Evolutionary conservation across 2,888 invertebrate genomes (phyloP), one percentile per base, ranked within the genome.

Genomic region (Ceraclea dissimilis): DNA sequence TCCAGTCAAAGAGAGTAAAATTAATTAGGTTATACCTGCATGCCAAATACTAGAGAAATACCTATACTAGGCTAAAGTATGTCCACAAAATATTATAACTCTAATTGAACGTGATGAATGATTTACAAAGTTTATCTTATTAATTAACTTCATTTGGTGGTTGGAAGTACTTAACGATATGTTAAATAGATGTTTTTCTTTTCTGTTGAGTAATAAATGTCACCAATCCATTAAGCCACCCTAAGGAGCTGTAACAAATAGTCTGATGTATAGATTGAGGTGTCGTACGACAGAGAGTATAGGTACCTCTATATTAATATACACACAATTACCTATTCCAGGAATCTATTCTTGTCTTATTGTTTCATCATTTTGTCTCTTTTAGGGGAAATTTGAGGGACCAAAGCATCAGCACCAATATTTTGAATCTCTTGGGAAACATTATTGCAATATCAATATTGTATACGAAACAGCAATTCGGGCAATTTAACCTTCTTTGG

Each of bases 131-230:
- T 39, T 16, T 39, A n/a, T 13, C 16, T 39, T 39, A 39, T 39
- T 39, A 39, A 39, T 39, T 39, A 39, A 39, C 39, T 39, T 39
- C 13, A 5, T 39, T 39, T 39, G n/a, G 59, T 53, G 61, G 59
- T 50, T 60, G 54, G 55, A 58, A 61, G 57, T 49, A 56, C 59
- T 56, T 49, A 50, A 52, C 57, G 26, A 49, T 57, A 51, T 52
- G 51, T 57, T 59, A 51, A 51, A 47, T 33, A 54, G 49, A 49
- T 48, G 54, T 60, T 58, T 57, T 55, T 48, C 52, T 54, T 57
- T 60, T 50, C 54, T 57, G 57, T 51, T 33, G 51, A 58, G 58
- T 60, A 62, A 62, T 62, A 62, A 62, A 62, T 60, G 62, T 62
- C 62, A 60, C 52, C 62, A 58, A 62, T 62, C 59, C 62, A 62